Conservation (phyloP, 2,797 vertebrate genomes). For the Cygnus olor region DNA sequence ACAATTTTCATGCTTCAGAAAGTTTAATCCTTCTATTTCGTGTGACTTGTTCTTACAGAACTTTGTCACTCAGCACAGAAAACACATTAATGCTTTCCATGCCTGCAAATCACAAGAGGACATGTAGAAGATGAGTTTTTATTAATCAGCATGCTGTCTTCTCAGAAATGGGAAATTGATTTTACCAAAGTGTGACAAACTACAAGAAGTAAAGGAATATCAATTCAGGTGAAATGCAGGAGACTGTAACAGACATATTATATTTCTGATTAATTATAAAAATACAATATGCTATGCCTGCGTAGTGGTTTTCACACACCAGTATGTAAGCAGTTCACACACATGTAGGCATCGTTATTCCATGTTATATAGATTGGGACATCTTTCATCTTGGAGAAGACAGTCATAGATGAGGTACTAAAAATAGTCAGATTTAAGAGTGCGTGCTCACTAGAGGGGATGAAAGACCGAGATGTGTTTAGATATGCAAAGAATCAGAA, state of each 20-base stretch:
- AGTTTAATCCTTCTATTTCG: background rate
- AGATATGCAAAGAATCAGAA: conserved; percentile 7
- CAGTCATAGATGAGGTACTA: background rate
- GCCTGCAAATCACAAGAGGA: background rate
- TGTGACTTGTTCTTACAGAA: background rate
- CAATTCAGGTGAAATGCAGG: background rate
- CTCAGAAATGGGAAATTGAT: background rate
- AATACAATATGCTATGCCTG: background rate
- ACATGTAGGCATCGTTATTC: background rate
- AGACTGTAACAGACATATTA: background rate
- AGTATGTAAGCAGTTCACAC: background rate
- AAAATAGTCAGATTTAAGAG: background rate
- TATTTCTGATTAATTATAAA: background rate
- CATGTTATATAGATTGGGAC: background rate
- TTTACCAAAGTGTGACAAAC: background rate
- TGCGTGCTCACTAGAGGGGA: background rate
- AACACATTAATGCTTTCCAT: background rate
- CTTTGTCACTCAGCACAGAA: background rate
- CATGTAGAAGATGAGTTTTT: background rate
- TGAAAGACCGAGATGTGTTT: conserved; percentile 19
- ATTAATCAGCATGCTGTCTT: background rate
- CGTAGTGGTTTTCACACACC: background rate
- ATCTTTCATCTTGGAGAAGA: conserved; percentile 12
- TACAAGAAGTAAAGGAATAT: background rate
- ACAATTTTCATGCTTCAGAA: background rate